A percentile compares a stretch with the other conserved stretches of the same genome.
phyloP scores from a whole-genome alignment of 1,140 invertebrate species.

The Trichonephila clavipes region DNA sequence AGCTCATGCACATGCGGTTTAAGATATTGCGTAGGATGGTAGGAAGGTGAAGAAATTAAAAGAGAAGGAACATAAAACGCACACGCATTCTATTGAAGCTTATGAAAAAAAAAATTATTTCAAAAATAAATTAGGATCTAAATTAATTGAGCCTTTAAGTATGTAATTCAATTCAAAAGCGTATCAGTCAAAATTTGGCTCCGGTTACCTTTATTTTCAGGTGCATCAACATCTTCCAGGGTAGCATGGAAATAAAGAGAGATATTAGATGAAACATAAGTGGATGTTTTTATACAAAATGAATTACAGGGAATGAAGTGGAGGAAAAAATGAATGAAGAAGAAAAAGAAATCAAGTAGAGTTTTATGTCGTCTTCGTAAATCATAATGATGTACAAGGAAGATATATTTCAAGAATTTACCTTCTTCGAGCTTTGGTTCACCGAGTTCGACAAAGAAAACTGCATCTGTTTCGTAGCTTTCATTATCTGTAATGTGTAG shows the following conservation, averaged over 20 bases:
- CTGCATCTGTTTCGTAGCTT: slow-evolving; percentile 97
- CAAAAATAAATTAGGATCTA: not conserved
- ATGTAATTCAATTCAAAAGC: slow-evolving; percentile 25
- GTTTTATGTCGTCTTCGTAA: not conserved
- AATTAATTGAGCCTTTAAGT: slow-evolving; percentile 29
- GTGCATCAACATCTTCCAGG: slow-evolving; percentile 64
- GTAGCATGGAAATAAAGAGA: slow-evolving; percentile 76
- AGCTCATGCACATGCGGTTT: slow-evolving; percentile 45
- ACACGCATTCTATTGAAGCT: not conserved
- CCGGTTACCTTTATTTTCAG: slow-evolving; percentile 72
- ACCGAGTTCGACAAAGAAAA: slow-evolving; percentile 94
- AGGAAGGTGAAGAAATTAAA: not conserved
- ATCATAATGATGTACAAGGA: not conserved
- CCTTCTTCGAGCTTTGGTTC: slow-evolving; percentile 92
- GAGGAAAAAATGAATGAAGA: slow-evolving; percentile 20
- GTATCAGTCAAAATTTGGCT: slow-evolving; percentile 57
- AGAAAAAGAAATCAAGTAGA: slow-evolving; percentile 41
- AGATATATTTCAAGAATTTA: slow-evolving; percentile 82
- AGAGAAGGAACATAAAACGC: not conserved
- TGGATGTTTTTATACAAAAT: slow-evolving; percentile 57
- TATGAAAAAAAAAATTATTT: not conserved
- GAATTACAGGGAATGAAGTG: slow-evolving; percentile 56
- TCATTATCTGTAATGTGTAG: slow-evolving; percentile 96
- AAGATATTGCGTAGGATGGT: not conserved
- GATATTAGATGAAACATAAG: slow-evolving; percentile 69